Evolutionary conservation across 2,888 invertebrate species (phyloP).

Genomic region (Thyatira batis): DNA sequence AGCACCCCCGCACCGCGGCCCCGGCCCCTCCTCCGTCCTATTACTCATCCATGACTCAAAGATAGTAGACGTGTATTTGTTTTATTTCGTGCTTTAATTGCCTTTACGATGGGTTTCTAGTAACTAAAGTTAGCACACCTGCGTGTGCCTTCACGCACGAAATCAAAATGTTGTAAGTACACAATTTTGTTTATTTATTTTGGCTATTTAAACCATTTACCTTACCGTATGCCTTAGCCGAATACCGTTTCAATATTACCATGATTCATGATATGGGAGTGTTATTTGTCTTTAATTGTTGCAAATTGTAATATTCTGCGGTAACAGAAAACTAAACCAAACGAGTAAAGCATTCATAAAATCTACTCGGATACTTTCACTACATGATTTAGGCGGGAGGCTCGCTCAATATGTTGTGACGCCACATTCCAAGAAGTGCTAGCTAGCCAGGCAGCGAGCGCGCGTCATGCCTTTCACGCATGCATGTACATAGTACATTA

Average conservation of each 20-base stretch:
- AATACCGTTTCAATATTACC: not conserved
- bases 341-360: not conserved
- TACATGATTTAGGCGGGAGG: constrained; percentile 22
- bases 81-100: constrained; percentile 77
- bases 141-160: constrained; percentile 86
- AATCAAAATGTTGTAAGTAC: constrained; percentile 87
- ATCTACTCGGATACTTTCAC: not conserved
- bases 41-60: constrained; percentile 75
- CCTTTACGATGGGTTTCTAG: constrained; percentile 90
- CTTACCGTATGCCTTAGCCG: not conserved
- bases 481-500: constrained; percentile 1
- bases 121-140: constrained; percentile 86
- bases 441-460: constrained; percentile 3
- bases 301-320: too few species aligned
- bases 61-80: constrained; percentile 70
- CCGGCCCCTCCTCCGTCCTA: constrained; percentile 31
- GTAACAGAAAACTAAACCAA: not conserved
- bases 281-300: too few species aligned
- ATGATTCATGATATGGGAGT: not conserved
- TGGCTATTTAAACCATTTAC: not conserved
- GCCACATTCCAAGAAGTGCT: not conserved
- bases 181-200: constrained; percentile 16
- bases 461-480: constrained; percentile 22
- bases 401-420: not conserved
- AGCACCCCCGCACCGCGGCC: constrained; percentile 11